Evolutionary conservation across 2,113 vertebrate species (phyloP).

Genomic region (Xiphorhynchus elegans): DNA sequence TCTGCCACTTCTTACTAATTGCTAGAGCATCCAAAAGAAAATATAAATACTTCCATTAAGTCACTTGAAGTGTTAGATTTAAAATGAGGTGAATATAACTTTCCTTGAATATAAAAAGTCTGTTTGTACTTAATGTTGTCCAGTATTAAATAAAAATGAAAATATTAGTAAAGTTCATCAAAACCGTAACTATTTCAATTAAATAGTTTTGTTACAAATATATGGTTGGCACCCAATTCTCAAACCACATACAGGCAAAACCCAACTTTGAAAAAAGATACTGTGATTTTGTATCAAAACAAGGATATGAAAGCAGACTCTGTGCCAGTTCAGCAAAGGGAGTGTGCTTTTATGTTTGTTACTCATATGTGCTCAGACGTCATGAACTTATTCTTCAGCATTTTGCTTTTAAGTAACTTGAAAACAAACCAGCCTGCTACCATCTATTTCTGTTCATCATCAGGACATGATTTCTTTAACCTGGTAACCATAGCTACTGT

Average conservation of each 20-base stretch:
- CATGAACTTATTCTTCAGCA: neutral
- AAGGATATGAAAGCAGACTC: neutral
- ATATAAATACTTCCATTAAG: neutral
- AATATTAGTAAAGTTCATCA: neutral
- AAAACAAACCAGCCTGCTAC: neutral
- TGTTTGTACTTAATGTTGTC: neutral
- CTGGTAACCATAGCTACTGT: conserved; percentile 41
- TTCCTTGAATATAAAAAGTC: neutral
- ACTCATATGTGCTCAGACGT: neutral
- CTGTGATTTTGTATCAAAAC: neutral
- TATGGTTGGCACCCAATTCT: neutral
- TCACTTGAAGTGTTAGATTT: neutral
- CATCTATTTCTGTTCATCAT: conserved; percentile 4
- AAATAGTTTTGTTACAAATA: neutral
- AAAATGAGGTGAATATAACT: neutral
- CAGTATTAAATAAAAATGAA: neutral
- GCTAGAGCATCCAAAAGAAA: neutral
- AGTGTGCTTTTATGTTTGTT: neutral
- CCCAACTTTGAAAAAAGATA: neutral
- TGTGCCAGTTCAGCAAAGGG: neutral
- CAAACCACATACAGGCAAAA: neutral
- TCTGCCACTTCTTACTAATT: neutral
- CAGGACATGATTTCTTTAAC: neutral
- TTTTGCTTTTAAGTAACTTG: neutral
- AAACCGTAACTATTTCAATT: neutral